These are phyloP conservation scores for Chloroclystis v-ata DNA, from an alignment of 2,888 invertebrate species.

Conservation along the genomic window DNA sequence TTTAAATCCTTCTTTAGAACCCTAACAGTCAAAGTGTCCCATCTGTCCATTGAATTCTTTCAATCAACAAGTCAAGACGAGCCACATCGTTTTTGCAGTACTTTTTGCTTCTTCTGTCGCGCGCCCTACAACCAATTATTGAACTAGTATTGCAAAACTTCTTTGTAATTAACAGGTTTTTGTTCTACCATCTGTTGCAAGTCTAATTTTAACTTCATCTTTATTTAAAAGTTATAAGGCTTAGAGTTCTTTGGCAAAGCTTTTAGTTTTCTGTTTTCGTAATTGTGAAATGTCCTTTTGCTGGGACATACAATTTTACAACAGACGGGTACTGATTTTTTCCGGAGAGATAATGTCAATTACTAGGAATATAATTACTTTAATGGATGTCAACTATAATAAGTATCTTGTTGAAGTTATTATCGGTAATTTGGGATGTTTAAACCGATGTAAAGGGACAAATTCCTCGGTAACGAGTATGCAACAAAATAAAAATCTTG, in stretches of 20 bases:
- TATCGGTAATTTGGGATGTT: no score
- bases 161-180: slow-evolving; percentile 62
- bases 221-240: slow-evolving; percentile 18
- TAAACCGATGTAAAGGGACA: no score
- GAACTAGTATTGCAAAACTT: slow-evolving; percentile 60
- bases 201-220: slow-evolving; percentile 22
- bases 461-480: no score
- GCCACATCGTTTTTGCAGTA: slow-evolving; percentile 40
- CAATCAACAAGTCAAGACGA: slow-evolving; percentile 48
- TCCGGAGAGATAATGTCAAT: neutral
- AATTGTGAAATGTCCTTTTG: slow-evolving; percentile 43
- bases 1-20: no score
- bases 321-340: slow-evolving; percentile 2
- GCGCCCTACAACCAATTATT: slow-evolving; percentile 59
- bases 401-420: no score
- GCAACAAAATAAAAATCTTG: no score
- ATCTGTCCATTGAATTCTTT: slow-evolving; percentile 18
- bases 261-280: slow-evolving; percentile 41
- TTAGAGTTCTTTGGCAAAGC: slow-evolving; percentile 6
- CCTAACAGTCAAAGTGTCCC: no score
- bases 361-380: no score
- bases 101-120: slow-evolving; percentile 56
- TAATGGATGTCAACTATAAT: no score
- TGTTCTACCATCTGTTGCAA: slow-evolving; percentile 49
- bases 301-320: slow-evolving; percentile 10